Conservation (phyloP, 1,140 invertebrate species). For the Sipha flava region DNA sequence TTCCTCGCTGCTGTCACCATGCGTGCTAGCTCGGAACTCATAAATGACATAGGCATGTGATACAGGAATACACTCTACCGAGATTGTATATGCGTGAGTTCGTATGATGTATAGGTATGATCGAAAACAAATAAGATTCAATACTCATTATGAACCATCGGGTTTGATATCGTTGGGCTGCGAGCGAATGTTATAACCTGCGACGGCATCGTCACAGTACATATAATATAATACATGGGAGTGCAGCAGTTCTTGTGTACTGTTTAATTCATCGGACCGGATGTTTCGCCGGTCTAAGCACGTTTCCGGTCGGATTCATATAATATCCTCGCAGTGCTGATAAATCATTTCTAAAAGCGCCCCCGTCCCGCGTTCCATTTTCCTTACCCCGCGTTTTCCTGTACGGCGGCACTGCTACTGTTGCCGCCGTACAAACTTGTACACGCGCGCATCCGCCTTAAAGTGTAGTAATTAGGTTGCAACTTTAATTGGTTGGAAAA, state of each 20-base stretch:
- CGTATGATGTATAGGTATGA: no score
- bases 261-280: slow-evolving; percentile 15
- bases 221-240: not conserved
- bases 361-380: not conserved
- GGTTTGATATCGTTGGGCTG: not conserved
- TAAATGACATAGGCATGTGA: no score
- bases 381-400: not conserved
- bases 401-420: not conserved
- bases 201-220: no score
- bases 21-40: not conserved
- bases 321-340: not conserved
- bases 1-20: no score
- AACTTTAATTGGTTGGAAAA: slow-evolving; percentile 30
- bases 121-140: not conserved
- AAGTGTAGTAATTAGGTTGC: slow-evolving; percentile 13
- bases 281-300: slow-evolving; percentile 14
- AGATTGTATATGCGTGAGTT: no score
- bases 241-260: not conserved
- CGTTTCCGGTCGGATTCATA: slow-evolving; percentile 2
- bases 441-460: not conserved
- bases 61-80: no score
- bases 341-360: not conserved
- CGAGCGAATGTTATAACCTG: not conserved
- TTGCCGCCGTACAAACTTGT: not conserved
- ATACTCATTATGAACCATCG: not conserved